phyloP scores from a whole-genome alignment of 37 sponge, comb jelly and placozoan species.

The Beroe forskalii region DNA sequence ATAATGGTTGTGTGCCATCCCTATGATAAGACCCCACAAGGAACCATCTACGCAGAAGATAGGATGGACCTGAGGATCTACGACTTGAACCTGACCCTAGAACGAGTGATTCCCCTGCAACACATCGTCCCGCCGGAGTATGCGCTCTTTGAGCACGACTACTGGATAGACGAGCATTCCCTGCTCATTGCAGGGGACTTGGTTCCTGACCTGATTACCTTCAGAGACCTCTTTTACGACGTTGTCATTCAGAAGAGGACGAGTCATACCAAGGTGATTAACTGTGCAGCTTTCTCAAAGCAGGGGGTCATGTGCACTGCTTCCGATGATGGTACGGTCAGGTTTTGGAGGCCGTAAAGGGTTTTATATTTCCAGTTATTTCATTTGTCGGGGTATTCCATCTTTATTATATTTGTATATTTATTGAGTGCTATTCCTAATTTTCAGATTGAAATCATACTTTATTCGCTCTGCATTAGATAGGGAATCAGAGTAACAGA shows the following conservation, averaged over 20 bases:
- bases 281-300: not conserved
- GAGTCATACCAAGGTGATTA: not conserved
- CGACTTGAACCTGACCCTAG: not conserved
- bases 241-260: conserved; percentile 6
- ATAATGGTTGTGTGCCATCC: not conserved
- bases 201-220: not conserved
- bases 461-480: no score
- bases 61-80: not conserved
- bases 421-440: no score
- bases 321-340: conserved; percentile 9
- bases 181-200: not conserved
- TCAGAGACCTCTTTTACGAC: not conserved
- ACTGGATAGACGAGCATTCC: not conserved
- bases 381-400: no score
- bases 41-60: not conserved
- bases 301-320: not conserved
- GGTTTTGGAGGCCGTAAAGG: no score
- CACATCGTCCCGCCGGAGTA: not conserved
- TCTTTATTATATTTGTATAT: no score
- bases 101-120: not conserved
- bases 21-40: not conserved
- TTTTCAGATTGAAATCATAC: no score
- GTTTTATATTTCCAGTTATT: no score
- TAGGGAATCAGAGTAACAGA: no score
- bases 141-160: not conserved